phyloP scores from a whole-genome alignment of 2,113 vertebrate genomes.

The Limnothrissa miodon region DNA sequence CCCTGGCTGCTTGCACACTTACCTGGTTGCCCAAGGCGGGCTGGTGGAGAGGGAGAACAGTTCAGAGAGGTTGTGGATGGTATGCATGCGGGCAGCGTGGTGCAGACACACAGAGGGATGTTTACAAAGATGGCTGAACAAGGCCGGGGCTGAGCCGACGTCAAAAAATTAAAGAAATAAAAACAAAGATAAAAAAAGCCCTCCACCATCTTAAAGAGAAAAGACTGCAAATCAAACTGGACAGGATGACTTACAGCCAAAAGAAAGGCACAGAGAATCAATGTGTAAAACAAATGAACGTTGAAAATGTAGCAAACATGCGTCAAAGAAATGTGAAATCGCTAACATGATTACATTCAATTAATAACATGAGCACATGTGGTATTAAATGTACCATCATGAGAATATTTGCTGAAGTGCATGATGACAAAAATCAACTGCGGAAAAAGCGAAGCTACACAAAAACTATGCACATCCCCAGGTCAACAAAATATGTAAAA shows the following conservation, averaged over 20 bases:
- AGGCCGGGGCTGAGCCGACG: background rate
- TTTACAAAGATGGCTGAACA: background rate
- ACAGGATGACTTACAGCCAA: background rate
- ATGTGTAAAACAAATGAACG: background rate
- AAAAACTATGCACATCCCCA: too few relatives aligned
- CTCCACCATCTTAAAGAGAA: slow-evolving; percentile 4
- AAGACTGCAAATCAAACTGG: background rate
- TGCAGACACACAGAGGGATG: slow-evolving; percentile 24
- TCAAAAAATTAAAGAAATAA: background rate
- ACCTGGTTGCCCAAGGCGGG: background rate
- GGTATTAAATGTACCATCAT: background rate
- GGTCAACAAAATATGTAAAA: too few relatives aligned
- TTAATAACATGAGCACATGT: background rate
- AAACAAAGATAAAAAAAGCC: background rate
- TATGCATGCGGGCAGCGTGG: slow-evolving; percentile 12
- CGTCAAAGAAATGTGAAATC: background rate
- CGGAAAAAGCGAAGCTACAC: background rate
- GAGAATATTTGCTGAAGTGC: background rate
- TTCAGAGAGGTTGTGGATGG: slow-evolving; percentile 11
- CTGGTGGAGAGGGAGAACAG: background rate
- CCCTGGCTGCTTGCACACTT: background rate
- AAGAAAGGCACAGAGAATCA: background rate
- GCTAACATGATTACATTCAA: background rate
- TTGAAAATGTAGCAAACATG: background rate
- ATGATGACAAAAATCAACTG: background rate